Conservation (phyloP, 2,888 invertebrate species). For the Phyto melanocephala region DNA sequence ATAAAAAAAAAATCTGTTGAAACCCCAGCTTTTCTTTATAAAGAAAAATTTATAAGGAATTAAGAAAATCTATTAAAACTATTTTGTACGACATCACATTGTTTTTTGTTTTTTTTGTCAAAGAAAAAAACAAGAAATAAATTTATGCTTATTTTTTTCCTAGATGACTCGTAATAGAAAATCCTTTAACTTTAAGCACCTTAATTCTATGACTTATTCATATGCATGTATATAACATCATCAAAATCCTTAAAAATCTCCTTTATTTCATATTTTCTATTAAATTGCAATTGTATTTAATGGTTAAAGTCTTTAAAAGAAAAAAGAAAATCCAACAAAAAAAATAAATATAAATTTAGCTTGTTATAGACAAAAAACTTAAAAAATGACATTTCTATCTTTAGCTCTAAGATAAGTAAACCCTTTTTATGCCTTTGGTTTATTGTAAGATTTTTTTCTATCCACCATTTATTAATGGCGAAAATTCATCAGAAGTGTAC, state of each 20-base stretch:
- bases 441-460: neutral
- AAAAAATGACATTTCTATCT: neutral
- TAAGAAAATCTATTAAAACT: too few relatives aligned
- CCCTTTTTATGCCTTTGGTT: constrained; percentile 4
- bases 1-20: too few relatives aligned
- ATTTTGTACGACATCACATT: too few relatives aligned
- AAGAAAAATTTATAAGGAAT: too few relatives aligned
- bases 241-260: neutral
- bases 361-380: constrained; percentile 43
- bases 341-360: constrained; percentile 34
- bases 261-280: neutral
- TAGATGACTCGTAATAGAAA: too few relatives aligned
- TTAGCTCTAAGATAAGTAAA: constrained; percentile 27
- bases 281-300: constrained; percentile 1
- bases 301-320: neutral
- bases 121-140: too few relatives aligned
- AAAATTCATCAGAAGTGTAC: constrained; percentile 29
- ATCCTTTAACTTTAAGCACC: too few relatives aligned
- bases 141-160: too few relatives aligned
- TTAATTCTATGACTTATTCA: too few relatives aligned
- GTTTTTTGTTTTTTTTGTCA: too few relatives aligned
- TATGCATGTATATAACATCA: too few relatives aligned
- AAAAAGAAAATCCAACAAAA: neutral
- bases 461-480: constrained; percentile 11
- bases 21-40: too few relatives aligned